Base-by-base conservation (phyloP, 2,888 invertebrate species). In the Acleris holmiana region DNA sequence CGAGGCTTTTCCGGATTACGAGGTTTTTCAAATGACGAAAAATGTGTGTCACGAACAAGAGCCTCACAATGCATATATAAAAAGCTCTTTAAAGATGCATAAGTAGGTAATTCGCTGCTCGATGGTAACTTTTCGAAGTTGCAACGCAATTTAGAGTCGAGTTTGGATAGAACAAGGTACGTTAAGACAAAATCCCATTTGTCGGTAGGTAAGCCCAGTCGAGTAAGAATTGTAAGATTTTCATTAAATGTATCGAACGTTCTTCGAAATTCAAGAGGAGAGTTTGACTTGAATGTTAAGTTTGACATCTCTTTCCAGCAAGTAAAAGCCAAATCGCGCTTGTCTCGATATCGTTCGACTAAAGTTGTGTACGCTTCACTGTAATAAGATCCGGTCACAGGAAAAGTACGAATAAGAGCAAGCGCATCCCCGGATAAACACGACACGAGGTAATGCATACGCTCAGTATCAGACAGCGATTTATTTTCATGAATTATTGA, bases 401-500 rank as follows among this genome's bases (percentile, higher is more conserved):
- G 53, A 15, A 54, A 54, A 10, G 53, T 54, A 6, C 41, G 53
- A 15, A 54, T 41, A 15, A 54, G 53, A 2, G 41, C 40, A 21
- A 54, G 21, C 13, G 53, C 53, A n/a, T 54, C 53, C 8, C 53
- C 53, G 6, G 40, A 54, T 17, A 54, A 54, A 54, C 53, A 54
- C 21, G 53, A 54, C 10, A 54, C 41, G 17, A 54, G 53, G 29
- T 54, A 54, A 21, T 54, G 40, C 53, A 54, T 54, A 35, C 53
- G 53, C 17, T 54, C 53, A 15, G 53, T 54, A 15, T 54, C 21
- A 19, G 53, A 54, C 19, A 54, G 21, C 13, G 53, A 41, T 41
- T 40, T 40, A 41, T 54, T 54, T 54, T 54, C 53, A 21, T 54
- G 53, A 15, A 54, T 54, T 1, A 54, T 40, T 2, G 40, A 54